phyloP scores from a whole-genome alignment of 1,140 invertebrate species.

The Euwallacea similis region DNA sequence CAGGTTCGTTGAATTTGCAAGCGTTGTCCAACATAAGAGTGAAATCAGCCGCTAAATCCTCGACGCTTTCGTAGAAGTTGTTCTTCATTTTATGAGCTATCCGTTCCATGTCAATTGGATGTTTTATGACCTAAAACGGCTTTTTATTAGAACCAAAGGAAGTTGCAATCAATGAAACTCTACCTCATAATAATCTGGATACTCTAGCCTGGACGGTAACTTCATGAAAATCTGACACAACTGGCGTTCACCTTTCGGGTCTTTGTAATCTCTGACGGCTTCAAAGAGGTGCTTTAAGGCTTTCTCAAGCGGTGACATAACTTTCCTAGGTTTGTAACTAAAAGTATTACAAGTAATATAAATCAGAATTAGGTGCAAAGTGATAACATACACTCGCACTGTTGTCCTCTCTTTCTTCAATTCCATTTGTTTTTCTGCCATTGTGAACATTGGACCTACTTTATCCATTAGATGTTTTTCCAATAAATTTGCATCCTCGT shows the following conservation, averaged over 20 bases:
- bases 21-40: slow-evolving; percentile 99
- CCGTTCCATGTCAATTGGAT: slow-evolving; percentile 95
- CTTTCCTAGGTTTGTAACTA: slow-evolving; percentile 56
- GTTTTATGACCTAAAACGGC: slow-evolving; percentile 75
- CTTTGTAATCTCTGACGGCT: slow-evolving; percentile 84
- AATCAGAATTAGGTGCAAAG: neutral
- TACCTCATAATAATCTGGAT: slow-evolving; percentile 94
- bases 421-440: slow-evolving; percentile 43
- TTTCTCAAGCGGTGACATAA: slow-evolving; percentile 64
- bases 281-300: slow-evolving; percentile 89
- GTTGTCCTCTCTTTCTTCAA: slow-evolving; percentile 45
- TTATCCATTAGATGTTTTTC: slow-evolving; percentile 85
- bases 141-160: neutral
- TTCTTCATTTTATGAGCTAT: slow-evolving; percentile 88
- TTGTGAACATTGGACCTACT: slow-evolving; percentile 64
- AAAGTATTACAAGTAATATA: slow-evolving; percentile 16
- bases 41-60: slow-evolving; percentile 87
- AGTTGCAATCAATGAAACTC: neutral
- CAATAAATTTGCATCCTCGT: slow-evolving; percentile 88
- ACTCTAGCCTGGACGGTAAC: slow-evolving; percentile 90
- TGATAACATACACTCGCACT: slow-evolving; percentile 45
- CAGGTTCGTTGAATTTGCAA: slow-evolving; percentile 99
- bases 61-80: slow-evolving; percentile 78
- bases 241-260: slow-evolving; percentile 80
- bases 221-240: slow-evolving; percentile 93